Evolutionary conservation across 2,797 vertebrate genomes (phyloP).

Genomic region (Margarornis squamiger): DNA sequence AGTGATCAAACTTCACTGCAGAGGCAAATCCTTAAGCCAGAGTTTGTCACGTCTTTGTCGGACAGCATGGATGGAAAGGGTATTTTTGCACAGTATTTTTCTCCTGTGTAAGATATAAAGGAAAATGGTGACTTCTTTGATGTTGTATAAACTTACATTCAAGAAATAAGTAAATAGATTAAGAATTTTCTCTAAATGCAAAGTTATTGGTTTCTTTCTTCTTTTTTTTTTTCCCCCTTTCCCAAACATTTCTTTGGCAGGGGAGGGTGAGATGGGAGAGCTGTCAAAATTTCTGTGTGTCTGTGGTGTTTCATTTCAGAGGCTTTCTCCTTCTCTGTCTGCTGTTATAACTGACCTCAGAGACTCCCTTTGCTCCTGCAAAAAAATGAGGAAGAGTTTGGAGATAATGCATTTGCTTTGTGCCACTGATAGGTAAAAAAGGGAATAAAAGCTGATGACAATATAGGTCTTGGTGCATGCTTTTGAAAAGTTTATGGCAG

Average conservation of each 20-base stretch:
- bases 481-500: background rate
- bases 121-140: background rate
- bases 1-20: background rate
- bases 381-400: background rate
- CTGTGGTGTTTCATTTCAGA: background rate
- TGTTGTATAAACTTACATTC: background rate
- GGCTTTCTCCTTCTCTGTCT: background rate
- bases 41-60: rapidly evolving
- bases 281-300: background rate
- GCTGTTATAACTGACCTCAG: background rate
- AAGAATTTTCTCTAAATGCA: background rate
- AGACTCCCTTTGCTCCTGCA: background rate
- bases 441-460: background rate
- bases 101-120: background rate
- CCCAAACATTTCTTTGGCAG: background rate
- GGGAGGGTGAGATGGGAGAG: background rate
- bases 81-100: background rate
- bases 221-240: rapidly evolving
- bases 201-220: background rate
- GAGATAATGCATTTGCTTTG: background rate
- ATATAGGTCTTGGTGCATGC: background rate
- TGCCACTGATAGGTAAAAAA: background rate
- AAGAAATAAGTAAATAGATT: background rate
- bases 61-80: background rate
- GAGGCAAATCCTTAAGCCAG: background rate